Percentiles rank a stretch among this genome's conserved stretches.
Conservation (phyloP, 2,113 vertebrate genomes). For the Speoplatyrhinus poulsoni region DNA sequence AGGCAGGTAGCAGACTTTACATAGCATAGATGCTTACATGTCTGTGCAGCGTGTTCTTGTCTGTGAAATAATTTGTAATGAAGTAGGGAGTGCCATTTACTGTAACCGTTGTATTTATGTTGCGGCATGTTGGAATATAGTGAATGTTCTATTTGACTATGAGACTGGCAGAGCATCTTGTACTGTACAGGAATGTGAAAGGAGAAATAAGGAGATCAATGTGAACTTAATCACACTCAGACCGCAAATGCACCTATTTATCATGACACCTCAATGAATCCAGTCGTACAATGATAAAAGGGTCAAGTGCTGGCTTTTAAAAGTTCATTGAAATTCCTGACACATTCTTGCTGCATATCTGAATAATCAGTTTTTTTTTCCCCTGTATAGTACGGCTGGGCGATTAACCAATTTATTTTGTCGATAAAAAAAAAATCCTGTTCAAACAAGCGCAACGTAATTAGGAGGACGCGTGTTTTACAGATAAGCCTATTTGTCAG, state of each 20-base stretch:
- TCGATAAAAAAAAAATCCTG: too few species aligned
- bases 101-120: neutral
- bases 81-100: neutral
- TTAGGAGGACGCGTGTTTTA: too few species aligned
- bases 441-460: too few species aligned
- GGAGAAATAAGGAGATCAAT: slow-evolving; percentile 1
- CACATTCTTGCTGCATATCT: neutral
- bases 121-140: neutral
- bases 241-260: slow-evolving; percentile 41
- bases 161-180: neutral
- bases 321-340: slow-evolving; percentile 29
- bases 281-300: neutral
- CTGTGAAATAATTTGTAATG: too few species aligned
- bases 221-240: slow-evolving; percentile 34
- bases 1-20: neutral
- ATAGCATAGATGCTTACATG: too few species aligned
- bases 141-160: slow-evolving; percentile 3
- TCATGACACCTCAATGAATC: slow-evolving; percentile 20
- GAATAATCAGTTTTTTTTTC: neutral
- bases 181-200: slow-evolving; percentile 32
- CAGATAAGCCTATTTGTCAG: too few species aligned
- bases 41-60: too few species aligned
- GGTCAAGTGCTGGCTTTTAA: slow-evolving; percentile 20
- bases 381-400: too few species aligned
- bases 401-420: too few species aligned